A percentile compares a stretch with the other conserved stretches of the same genome.
These are phyloP conservation scores for Mythimna loreyi DNA, from an alignment of 2,888 invertebrate species.

Conservation along the genomic window DNA sequence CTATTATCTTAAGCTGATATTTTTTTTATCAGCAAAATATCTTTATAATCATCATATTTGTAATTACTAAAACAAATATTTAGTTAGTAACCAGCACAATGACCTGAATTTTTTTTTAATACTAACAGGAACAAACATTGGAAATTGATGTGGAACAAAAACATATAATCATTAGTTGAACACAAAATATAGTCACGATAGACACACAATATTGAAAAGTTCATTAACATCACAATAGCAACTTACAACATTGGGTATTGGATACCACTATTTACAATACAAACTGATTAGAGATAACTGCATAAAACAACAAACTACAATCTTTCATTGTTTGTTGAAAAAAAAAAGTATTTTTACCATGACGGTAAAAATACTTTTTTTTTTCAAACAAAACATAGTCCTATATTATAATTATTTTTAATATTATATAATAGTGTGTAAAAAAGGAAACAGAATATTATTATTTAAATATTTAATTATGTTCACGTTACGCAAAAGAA, in stretches of 20 bases:
- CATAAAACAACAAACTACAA: no score
- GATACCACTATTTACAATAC: neutral
- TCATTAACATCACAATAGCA: neutral
- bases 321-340: neutral
- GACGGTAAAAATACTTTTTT: no score
- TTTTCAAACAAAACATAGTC: no score
- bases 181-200: neutral
- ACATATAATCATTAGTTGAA: neutral
- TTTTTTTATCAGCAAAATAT: constrained; percentile 2
- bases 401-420: no score
- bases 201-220: neutral
- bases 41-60: neutral
- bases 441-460: neutral
- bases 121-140: neutral
- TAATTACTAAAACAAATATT: neutral
- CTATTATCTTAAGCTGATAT: neutral
- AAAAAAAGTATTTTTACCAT: neutral
- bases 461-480: neutral
- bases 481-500: neutral
- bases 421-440: neutral
- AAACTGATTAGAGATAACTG: neutral
- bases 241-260: neutral
- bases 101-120: no score
- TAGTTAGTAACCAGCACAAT: neutral
- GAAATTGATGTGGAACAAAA: neutral